phyloP scores from a whole-genome alignment of 2,888 invertebrate species.

The Phaonia tiefii region DNA sequence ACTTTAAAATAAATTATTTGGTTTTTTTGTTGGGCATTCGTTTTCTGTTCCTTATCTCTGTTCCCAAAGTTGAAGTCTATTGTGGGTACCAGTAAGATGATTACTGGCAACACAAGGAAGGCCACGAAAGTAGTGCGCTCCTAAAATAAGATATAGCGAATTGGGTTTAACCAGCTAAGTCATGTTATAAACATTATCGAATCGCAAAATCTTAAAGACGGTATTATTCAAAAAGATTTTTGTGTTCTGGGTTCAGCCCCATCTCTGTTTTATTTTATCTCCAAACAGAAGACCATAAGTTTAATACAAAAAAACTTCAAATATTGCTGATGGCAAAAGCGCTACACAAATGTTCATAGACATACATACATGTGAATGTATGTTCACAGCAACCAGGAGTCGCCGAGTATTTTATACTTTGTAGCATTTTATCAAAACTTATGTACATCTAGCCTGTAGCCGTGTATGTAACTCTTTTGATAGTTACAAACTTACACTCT shows the following conservation, averaged over 20 bases:
- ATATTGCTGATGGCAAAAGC: constrained; percentile 57
- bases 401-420: no score
- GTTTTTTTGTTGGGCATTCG: constrained; percentile 8
- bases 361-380: no score
- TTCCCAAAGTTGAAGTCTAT: constrained; percentile 33
- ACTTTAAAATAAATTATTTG: constrained; percentile 60
- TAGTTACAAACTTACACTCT: no score
- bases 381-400: no score
- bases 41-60: constrained; percentile 3
- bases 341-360: constrained; percentile 32
- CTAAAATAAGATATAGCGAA: neutral
- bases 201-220: constrained; percentile 61
- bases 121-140: neutral
- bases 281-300: no score
- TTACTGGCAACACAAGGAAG: constrained; percentile 43
- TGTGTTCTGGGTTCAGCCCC: constrained; percentile 19
- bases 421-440: no score
- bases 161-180: constrained; percentile 40
- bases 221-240: constrained; percentile 61
- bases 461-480: no score
- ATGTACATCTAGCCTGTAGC: constrained; percentile 11
- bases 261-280: constrained; percentile 34
- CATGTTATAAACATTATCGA: constrained; percentile 65
- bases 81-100: constrained; percentile 47
- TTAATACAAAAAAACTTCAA: constrained; percentile 25